Percentiles rank a stretch among this genome's conserved stretches.
These are phyloP conservation scores for Drosophila neonasuta DNA, from an alignment of 2,888 invertebrate species.

Conservation along the genomic window DNA sequence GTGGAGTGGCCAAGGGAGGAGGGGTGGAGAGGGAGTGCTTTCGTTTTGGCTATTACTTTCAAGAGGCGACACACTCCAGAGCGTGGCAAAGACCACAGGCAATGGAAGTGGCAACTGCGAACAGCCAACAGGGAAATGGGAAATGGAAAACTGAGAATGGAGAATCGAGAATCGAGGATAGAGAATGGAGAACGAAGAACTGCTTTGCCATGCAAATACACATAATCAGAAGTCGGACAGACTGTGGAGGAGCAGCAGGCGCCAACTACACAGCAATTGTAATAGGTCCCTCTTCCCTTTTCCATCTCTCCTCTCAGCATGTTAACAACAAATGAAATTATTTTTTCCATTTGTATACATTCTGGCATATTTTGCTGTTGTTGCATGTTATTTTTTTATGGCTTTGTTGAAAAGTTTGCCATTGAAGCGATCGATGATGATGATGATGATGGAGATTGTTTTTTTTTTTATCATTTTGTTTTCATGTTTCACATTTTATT, in stretches of 20 bases:
- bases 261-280: constrained; percentile 33
- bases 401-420: constrained; percentile 59
- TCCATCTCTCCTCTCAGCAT: background rate
- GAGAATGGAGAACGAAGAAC: constrained; percentile 32
- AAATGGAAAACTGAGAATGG: background rate
- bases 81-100: constrained; percentile 51
- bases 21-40: constrained; percentile 40
- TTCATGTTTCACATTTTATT: constrained; percentile 54
- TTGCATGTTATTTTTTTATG: constrained; percentile 35
- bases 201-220: constrained; percentile 73
- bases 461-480: constrained; percentile 36
- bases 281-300: constrained; percentile 24
- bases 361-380: constrained; percentile 24
- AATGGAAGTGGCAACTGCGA: constrained; percentile 8
- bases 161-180: too few relatives aligned
- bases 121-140: background rate
- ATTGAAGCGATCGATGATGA: constrained; percentile 49
- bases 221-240: constrained; percentile 58
- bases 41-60: constrained; percentile 72
- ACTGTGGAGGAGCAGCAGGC: constrained; percentile 15
- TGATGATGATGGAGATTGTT: constrained; percentile 37
- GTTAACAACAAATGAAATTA: constrained; percentile 58
- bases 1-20: constrained; percentile 22
- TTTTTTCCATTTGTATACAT: constrained; percentile 60
- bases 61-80: constrained; percentile 69